Conservation (phyloP, 2,888 invertebrate genomes). For the Conistra vaccinii region DNA sequence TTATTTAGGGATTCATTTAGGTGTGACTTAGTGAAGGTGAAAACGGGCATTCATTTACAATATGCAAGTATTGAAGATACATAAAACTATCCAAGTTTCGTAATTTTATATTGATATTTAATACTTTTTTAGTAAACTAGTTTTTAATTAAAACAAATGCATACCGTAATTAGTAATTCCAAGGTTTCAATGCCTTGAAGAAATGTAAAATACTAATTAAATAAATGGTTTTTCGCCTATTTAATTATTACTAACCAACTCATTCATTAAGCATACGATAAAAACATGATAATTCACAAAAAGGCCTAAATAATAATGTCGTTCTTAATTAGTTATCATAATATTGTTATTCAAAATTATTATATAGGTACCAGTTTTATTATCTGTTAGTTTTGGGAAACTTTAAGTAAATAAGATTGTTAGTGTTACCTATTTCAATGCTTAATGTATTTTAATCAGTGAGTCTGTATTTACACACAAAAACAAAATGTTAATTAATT, state of each 20-base stretch:
- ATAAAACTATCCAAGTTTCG: slow-evolving; percentile 1
- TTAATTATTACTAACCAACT: slow-evolving; percentile 8
- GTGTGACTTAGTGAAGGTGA: too few relatives aligned
- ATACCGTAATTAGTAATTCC: slow-evolving; percentile 36
- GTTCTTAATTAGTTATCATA: slow-evolving; percentile 6
- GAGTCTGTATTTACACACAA: background rate
- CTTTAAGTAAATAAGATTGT: background rate
- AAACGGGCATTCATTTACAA: background rate
- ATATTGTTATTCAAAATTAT: slow-evolving; percentile 3
- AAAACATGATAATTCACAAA: background rate
- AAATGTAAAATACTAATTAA: slow-evolving; percentile 26
- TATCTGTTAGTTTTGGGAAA: slow-evolving; percentile 5
- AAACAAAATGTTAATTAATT: background rate
- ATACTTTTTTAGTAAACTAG: too few relatives aligned
- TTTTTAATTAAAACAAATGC: slow-evolving; percentile 34
- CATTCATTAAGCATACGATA: background rate
- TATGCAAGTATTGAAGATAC: background rate
- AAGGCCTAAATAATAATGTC: background rate
- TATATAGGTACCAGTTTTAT: background rate
- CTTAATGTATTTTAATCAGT: background rate
- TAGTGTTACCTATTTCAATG: slow-evolving; percentile 16
- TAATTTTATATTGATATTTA: slow-evolving; percentile 15
- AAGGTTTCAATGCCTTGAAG: slow-evolving; percentile 40
- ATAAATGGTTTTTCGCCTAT: background rate
- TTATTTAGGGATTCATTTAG: too few relatives aligned